phyloP scores from a whole-genome alignment of 2,113 vertebrate genomes.

The Smithornis capensis region DNA sequence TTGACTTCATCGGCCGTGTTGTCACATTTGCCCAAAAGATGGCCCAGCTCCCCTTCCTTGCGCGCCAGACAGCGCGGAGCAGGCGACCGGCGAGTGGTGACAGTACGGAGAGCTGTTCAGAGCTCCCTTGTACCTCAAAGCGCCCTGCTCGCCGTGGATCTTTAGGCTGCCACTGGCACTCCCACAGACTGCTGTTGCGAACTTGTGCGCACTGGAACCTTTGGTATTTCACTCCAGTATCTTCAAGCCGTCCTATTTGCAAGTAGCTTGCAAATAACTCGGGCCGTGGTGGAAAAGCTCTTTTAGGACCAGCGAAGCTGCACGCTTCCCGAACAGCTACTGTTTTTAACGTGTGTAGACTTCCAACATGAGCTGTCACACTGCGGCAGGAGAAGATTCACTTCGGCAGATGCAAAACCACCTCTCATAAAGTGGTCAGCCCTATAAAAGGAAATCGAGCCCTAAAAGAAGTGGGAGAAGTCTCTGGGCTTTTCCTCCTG shows the following conservation, averaged over 20 bases:
- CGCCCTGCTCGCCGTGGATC: neutral
- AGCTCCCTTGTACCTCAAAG: rapidly evolving
- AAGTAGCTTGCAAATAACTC: neutral
- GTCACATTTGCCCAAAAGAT: rapidly evolving
- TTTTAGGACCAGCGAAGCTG: neutral
- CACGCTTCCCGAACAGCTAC: neutral
- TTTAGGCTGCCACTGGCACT: neutral
- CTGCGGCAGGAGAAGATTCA: neutral
- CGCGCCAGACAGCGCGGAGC: neutral
- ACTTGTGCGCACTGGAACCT: rapidly evolving
- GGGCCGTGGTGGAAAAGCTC: neutral
- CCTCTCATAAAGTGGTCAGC: neutral
- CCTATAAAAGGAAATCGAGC: neutral
- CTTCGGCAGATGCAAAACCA: neutral
- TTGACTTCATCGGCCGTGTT: neutral
- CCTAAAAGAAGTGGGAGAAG: neutral
- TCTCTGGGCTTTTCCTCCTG: neutral
- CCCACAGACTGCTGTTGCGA: neutral
- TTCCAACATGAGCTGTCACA: rapidly evolving
- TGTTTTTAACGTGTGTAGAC: rapidly evolving
- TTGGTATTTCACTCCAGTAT: neutral
- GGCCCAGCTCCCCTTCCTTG: neutral
- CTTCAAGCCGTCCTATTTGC: neutral
- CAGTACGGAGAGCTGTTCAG: neutral
- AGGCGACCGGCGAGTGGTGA: neutral